Evolutionary conservation across 2,888 invertebrate genomes (phyloP).

Genomic region (Hyposoter didymator): DNA sequence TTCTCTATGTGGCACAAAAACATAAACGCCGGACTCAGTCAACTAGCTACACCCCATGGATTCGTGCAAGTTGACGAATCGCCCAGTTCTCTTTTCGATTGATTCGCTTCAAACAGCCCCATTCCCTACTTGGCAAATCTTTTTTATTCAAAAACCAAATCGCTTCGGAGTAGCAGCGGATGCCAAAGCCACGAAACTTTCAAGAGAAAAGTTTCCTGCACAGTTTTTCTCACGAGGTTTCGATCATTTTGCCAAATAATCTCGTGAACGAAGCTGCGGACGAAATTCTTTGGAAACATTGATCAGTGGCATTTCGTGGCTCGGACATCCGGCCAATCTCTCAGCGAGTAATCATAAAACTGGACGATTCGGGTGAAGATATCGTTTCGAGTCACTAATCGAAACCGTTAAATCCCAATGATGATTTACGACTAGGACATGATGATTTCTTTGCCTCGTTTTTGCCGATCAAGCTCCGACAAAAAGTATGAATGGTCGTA

Average conservation of each 20-base stretch:
- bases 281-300: not conserved
- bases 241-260: not conserved
- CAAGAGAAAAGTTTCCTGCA: not conserved
- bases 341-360: conserved; percentile 13
- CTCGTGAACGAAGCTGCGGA: not conserved
- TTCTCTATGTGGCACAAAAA: conserved; percentile 67
- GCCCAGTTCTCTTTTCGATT: conserved; percentile 67
- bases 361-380: conserved; percentile 60
- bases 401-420: conserved; percentile 56
- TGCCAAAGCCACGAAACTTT: not conserved
- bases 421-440: conserved; percentile 13
- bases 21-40: conserved; percentile 82
- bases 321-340: not conserved
- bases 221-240: not conserved
- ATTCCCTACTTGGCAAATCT: not conserved
- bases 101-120: not conserved
- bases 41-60: conserved; percentile 82
- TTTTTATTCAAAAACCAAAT: not conserved
- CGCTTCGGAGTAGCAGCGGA: not conserved
- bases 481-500: conserved; percentile 35
- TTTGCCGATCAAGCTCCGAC: not conserved
- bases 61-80: conserved; percentile 78
- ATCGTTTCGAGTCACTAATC: conserved; percentile 51
- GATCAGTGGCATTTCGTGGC: not conserved
- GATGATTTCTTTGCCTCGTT: not conserved